Percentiles rank a stretch among this genome's conserved stretches.
Evolutionary conservation across 2,888 invertebrate genomes (phyloP).

Genomic region (Orchestes rusci): DNA sequence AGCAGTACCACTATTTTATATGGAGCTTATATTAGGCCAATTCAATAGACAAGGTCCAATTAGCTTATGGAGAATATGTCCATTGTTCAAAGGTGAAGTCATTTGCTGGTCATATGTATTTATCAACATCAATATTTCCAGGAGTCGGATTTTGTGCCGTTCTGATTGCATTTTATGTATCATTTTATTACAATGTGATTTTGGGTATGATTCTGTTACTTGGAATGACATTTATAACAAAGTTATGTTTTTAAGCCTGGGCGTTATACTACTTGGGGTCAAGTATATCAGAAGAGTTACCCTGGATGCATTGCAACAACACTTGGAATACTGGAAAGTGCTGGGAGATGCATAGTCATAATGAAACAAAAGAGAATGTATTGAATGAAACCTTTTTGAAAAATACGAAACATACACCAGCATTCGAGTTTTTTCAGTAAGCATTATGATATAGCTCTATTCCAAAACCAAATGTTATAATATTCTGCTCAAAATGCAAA

Average conservation of each 20-base stretch:
- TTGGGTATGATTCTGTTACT: slow-evolving; percentile 51
- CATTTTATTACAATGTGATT: slow-evolving; percentile 79
- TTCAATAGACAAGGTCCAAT: slow-evolving; percentile 71
- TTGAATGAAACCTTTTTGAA: slow-evolving; percentile 35
- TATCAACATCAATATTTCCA: slow-evolving; percentile 36
- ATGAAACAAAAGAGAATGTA: slow-evolving; percentile 29
- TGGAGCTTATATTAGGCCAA: slow-evolving; percentile 71
- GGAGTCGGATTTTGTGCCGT: slow-evolving; percentile 76
- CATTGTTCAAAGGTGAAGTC: slow-evolving; percentile 66
- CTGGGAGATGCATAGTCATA: slow-evolving; percentile 46
- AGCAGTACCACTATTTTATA: slow-evolving; percentile 70
- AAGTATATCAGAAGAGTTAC: slow-evolving; percentile 59
- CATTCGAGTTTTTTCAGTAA: slow-evolving; percentile 74
- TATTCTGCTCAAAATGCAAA: too few species aligned
- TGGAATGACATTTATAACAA: background rate
- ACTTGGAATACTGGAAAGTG: slow-evolving; percentile 73
- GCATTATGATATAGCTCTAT: slow-evolving; percentile 30
- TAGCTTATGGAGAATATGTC: slow-evolving; percentile 76
- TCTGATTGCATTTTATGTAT: slow-evolving; percentile 71
- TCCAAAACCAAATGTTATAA: background rate
- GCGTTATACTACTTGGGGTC: slow-evolving; percentile 72
- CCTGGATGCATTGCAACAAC: slow-evolving; percentile 77
- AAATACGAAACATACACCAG: slow-evolving; percentile 58
- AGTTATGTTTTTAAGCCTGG: slow-evolving; percentile 48
- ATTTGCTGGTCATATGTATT: slow-evolving; percentile 42